Conservation (phyloP, 2,888 invertebrate genomes). For the Taenaris catops region DNA sequence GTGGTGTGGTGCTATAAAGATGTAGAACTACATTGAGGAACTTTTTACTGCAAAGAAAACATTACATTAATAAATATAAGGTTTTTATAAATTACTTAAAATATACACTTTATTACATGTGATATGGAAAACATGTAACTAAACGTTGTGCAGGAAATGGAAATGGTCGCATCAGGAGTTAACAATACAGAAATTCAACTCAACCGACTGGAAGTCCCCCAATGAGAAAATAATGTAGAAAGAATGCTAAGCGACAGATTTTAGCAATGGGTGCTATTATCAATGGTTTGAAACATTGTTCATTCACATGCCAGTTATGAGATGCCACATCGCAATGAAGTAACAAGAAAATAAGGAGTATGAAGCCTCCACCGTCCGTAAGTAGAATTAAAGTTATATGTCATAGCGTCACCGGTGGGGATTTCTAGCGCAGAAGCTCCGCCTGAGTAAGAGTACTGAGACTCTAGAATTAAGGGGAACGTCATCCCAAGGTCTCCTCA, state of each 20-base stretch:
- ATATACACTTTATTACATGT: neutral
- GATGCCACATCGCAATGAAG: constrained; percentile 70
- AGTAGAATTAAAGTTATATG: constrained; percentile 54
- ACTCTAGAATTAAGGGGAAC: too few species aligned
- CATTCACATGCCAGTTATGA: constrained; percentile 72
- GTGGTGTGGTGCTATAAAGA: constrained; percentile 58
- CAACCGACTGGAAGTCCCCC: constrained; percentile 76
- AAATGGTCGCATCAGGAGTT: constrained; percentile 78
- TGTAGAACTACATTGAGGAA: constrained; percentile 69
- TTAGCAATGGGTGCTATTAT: constrained; percentile 73
- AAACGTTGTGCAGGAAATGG: constrained; percentile 56
- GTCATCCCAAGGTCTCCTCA: too few species aligned
- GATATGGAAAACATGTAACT: constrained; percentile 8
- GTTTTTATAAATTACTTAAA: neutral
- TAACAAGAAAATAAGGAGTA: constrained; percentile 64
- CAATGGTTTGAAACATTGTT: constrained; percentile 45
- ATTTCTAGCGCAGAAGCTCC: too few species aligned
- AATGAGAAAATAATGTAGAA: constrained; percentile 50
- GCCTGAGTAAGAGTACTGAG: too few species aligned
- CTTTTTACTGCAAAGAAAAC: constrained; percentile 44
- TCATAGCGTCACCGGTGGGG: too few species aligned
- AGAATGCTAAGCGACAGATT: constrained; percentile 71
- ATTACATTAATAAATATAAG: constrained; percentile 1
- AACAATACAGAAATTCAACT: constrained; percentile 68
- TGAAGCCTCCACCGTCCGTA: constrained; percentile 71